Evolutionary conservation across 2,888 invertebrate species (phyloP), one percentile per base, ranked within the genome.

Genomic region (Acanthosoma haemorrhoidale): DNA sequence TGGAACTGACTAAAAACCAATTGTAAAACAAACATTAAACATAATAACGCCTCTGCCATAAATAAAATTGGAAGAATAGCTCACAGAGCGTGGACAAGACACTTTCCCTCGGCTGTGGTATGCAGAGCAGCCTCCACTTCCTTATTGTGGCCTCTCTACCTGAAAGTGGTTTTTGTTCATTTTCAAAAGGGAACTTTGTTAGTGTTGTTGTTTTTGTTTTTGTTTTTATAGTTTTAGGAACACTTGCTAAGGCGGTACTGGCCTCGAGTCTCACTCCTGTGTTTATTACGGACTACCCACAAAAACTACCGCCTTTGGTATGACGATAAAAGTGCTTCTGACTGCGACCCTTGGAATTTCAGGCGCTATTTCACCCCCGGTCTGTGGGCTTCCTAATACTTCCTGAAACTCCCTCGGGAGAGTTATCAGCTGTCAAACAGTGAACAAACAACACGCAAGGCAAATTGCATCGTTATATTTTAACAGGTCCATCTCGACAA

Each of bases 261-360:
- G 32, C 13, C 5, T 51, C 6, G n/a, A 51, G 25, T 51, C 51
- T 51, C 51, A 25, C 51, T 51, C 29, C 25, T 25, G 29, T 51
- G 51, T 25, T 51, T 25, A 51, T 25, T 51, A 51, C 29, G n/a
- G n/a, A 29, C 51, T 51, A n/a, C 25, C 2, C 2, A 51, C 51
- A 51, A 51, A 51, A 51, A 51, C 51, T 51, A 11, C 51, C 51
- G 51, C 51, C 51, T 51, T 51, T 51, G 51, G 29, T 25, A 51
- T 11, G 51, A n/a, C n/a, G 13, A n/a, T 51, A 51, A 51, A 51
- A 25, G 29, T 51, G 51, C 29, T 51, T 3, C 51, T 25, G 51
- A 25, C 51, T 51, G 13, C 3, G 25, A 51, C 51, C 51, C 29
- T 5, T 3, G 25, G 21, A 51, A 25, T 51, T 51, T 25, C 51